Percentiles rank a stretch among this genome's conserved stretches.
Conservation (phyloP, 2,113 vertebrate genomes). For the Anhinga anhinga region DNA sequence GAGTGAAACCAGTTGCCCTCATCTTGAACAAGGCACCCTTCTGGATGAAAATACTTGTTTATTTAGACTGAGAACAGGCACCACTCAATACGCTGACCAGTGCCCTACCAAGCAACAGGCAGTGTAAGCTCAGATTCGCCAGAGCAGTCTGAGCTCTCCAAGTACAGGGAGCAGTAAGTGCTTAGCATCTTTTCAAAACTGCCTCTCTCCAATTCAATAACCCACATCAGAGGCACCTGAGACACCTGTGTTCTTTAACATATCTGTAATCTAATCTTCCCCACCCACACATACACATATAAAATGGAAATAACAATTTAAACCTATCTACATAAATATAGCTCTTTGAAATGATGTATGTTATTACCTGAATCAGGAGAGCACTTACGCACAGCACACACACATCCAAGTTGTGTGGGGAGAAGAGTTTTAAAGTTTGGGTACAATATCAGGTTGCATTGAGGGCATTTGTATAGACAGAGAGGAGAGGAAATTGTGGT, state of each 20-base stretch:
- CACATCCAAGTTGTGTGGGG: background rate
- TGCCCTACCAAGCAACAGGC: background rate
- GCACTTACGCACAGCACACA: background rate
- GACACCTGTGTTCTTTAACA: background rate
- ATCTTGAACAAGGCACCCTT: background rate
- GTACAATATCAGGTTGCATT: background rate
- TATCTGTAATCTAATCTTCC: background rate
- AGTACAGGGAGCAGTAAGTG: background rate
- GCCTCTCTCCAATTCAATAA: background rate
- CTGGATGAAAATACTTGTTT: background rate
- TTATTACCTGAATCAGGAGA: background rate
- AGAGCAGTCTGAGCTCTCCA: background rate
- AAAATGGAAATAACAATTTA: conserved; percentile 46
- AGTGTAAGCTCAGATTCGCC: background rate
- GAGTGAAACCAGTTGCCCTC: background rate
- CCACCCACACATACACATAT: background rate
- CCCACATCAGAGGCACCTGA: background rate
- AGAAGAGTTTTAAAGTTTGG: background rate
- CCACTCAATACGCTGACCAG: background rate
- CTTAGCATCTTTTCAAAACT: background rate
- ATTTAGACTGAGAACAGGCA: background rate
- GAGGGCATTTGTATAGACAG: background rate
- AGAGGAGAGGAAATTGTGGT: background rate
- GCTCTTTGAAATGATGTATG: background rate
- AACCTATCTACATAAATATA: background rate